These are phyloP conservation scores for Alosa sapidissima DNA, from an alignment of 2,797 vertebrate genomes.

Conservation along the genomic window DNA sequence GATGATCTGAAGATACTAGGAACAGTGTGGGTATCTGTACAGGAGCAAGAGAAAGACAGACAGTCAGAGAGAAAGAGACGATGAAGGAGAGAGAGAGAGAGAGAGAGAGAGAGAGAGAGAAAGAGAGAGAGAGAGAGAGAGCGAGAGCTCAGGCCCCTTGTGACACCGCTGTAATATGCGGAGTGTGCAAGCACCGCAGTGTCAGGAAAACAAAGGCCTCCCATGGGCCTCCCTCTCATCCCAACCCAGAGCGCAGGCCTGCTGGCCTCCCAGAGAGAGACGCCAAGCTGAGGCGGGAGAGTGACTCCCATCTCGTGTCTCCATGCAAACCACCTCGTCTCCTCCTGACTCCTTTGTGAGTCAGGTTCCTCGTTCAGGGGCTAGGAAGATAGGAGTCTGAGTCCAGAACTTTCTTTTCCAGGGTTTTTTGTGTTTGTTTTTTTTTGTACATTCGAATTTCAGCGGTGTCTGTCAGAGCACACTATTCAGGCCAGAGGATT, in stretches of 20 bases:
- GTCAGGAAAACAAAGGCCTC: constrained; percentile 32
- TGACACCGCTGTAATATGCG: constrained; percentile 16
- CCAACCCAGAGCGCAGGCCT: background rate
- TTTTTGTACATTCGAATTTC: background rate
- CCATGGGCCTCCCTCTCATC: constrained; percentile 18
- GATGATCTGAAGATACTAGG: background rate
- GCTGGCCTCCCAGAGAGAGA: constrained; percentile 7
- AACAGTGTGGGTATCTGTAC: background rate
- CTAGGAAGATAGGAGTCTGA: background rate
- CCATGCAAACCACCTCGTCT: constrained; percentile 7
- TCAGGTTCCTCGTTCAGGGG: background rate
- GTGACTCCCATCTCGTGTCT: background rate
- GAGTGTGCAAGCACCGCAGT: background rate
- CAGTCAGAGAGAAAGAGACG: background rate
- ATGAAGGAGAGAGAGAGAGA: background rate
- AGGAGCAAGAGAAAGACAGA: background rate
- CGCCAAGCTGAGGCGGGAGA: background rate
- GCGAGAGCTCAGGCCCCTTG: constrained; percentile 9
- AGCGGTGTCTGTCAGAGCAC: background rate
- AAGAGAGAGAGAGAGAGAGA: background rate
- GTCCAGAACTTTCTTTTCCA: constrained; percentile 17
- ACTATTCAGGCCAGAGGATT: background rate
- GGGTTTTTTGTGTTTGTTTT: background rate
- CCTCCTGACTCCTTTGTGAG: constrained; percentile 14
- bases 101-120: background rate